Evolutionary conservation across 2,888 invertebrate species (phyloP).

Genomic region (Limenitis camilla): DNA sequence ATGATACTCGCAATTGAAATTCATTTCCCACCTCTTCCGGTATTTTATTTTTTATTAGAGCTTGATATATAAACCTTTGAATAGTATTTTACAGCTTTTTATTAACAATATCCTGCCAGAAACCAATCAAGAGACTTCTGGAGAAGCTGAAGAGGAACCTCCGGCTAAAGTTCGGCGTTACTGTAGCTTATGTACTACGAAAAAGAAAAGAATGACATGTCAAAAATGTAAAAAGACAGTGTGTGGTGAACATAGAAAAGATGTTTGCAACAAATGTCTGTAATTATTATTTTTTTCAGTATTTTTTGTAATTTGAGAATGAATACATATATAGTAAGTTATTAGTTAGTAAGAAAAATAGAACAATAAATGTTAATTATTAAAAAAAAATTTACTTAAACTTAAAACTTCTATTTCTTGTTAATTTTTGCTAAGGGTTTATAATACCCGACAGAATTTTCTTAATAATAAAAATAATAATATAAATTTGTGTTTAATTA

Average conservation of each 20-base stretch:
- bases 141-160: slow-evolving; percentile 16
- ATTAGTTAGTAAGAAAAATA: neutral
- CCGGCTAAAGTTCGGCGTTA: slow-evolving; percentile 14
- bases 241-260: slow-evolving; percentile 19
- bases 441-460: no score
- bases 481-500: no score
- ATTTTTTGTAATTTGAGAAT: neutral
- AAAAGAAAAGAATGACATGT: slow-evolving; percentile 18
- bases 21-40: slow-evolving; percentile 12
- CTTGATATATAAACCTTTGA: no score
- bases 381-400: no score
- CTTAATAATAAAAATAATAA: no score
- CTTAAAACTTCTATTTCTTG: no score
- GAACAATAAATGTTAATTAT: no score
- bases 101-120: slow-evolving; percentile 8
- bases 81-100: no score
- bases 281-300: neutral
- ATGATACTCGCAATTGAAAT: slow-evolving; percentile 26
- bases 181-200: slow-evolving; percentile 15
- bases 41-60: no score
- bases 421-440: no score
- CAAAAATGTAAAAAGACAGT: slow-evolving; percentile 19
- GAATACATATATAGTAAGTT: neutral
- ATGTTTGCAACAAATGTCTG: slow-evolving; percentile 8
- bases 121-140: slow-evolving; percentile 3